Evolutionary conservation across 2,888 invertebrate genomes (phyloP), one percentile per base, ranked within the genome.

Genomic region (Pollenia angustigena): DNA sequence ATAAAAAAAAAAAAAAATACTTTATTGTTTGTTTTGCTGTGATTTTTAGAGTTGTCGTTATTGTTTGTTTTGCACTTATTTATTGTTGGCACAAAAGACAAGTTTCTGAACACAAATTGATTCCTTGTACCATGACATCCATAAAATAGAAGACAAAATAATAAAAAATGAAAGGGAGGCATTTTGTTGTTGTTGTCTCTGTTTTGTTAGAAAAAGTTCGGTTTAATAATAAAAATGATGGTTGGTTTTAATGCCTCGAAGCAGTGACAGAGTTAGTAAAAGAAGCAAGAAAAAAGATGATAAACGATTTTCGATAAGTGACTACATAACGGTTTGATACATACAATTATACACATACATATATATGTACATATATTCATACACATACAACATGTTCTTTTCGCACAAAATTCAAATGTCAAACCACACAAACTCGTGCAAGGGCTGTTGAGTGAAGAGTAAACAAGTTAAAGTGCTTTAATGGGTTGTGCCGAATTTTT

Each of bases 251-350:
- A 72, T 56, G 23, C 16, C 72, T 48, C 4, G 18, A n/a, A 18
- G 50, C 71, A 48, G 14, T 66, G 46, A 56, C n/a, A 66, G 12
- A 44, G 42, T 3, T 40, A 66, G 9, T 12, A 1, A 68, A 50
- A 68, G 14, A 32, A 54, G 56, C 6, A 71, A 18, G 14, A 44
- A 32, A 48, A 69, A 75, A 60, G 50, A 74, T 81, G 81, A 81
- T 81, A 81, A 81, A 81, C 48, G 74, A 58, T 81, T 74, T 68
- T 74, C 66, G 81, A 74, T 81, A 74, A 81, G 81, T 48, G 66
- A 50, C 42, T 62, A 62, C 48, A 60, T 10, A 75, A 75, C 48
- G 48, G 50, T 40, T 48, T 75, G 40, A 69, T 54, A 52, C 16
- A 54, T 10, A 54, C 52, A 23, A 2, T 2, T 2, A 42, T n/a